A percentile compares a stretch with the other conserved stretches of the same genome.
phyloP scores from a whole-genome alignment of 2,113 vertebrate genomes.

The Nibea coibor region DNA sequence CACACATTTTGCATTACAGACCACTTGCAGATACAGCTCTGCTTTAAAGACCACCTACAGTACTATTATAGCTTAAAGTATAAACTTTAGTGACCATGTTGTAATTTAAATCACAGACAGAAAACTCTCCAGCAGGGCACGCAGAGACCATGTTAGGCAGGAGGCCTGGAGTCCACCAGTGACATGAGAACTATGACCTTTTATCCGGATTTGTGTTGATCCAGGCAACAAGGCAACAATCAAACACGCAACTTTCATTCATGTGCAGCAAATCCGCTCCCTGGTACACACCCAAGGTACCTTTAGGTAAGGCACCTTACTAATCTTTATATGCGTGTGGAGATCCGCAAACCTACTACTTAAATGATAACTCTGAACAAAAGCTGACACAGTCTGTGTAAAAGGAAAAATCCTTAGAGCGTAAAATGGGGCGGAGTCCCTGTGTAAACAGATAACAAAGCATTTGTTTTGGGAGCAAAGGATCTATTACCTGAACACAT shows the following conservation, averaged over 20 bases:
- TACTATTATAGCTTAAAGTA: neutral
- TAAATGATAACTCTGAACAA: conserved; percentile 36
- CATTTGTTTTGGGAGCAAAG: conserved; percentile 55
- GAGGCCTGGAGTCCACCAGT: conserved; percentile 15
- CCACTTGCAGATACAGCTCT: conserved; percentile 16
- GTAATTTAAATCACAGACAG: conserved; percentile 23
- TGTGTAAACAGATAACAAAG: conserved; percentile 69
- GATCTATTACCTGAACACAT: conserved; percentile 76
- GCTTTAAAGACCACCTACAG: conserved; percentile 14
- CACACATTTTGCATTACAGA: conserved; percentile 15
- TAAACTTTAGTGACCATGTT: conserved; percentile 15
- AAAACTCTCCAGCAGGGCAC: conserved; percentile 13
- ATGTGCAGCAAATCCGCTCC: conserved; percentile 35
- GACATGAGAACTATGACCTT: conserved; percentile 32
- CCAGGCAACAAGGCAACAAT: conserved; percentile 36
- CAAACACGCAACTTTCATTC: conserved; percentile 47
- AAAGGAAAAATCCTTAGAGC: conserved; percentile 29
- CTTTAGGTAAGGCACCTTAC: conserved; percentile 22
- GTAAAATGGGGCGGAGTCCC: conserved; percentile 37
- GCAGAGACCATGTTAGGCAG: neutral
- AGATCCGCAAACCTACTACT: conserved; percentile 49
- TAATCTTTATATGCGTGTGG: neutral
- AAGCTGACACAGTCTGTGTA: conserved; percentile 11
- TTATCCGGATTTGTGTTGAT: conserved; percentile 47
- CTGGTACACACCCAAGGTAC: conserved; percentile 11